These are phyloP conservation scores for Drosophila lacertosa DNA, from an alignment of 1,140 invertebrate species.

Conservation along the genomic window DNA sequence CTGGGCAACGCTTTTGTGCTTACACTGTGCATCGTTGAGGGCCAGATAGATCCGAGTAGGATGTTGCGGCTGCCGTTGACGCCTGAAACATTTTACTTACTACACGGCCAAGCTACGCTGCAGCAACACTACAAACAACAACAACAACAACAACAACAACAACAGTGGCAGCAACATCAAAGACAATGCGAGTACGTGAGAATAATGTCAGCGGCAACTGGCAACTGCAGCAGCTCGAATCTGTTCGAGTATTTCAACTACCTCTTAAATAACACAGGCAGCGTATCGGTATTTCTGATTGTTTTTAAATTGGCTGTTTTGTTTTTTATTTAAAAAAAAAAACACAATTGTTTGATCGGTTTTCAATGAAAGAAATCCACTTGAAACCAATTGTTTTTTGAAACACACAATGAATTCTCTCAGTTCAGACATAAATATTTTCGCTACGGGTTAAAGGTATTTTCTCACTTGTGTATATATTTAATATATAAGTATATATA, in stretches of 20 bases:
- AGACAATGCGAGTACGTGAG: conserved; percentile 59
- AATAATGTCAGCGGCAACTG: conserved; percentile 42
- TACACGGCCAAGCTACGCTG: conserved; percentile 63
- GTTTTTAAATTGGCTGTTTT: conserved; percentile 11
- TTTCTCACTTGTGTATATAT: no score
- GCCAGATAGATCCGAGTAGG: conserved; percentile 4
- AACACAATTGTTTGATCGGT: no score
- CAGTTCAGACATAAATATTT: no score
- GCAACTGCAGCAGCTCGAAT: conserved; percentile 25
- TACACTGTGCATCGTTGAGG: conserved; percentile 10
- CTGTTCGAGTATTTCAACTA: conserved; percentile 10
- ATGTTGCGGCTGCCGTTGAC: conserved; percentile 66
- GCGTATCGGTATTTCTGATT: neutral
- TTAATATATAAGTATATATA: no score
- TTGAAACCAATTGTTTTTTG: no score
- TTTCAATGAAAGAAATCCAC: no score
- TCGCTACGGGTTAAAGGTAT: no score
- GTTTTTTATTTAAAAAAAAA: neutral
- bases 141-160: conserved; percentile 27
- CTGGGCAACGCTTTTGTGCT: conserved; percentile 75
- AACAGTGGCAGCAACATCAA: conserved; percentile 61
- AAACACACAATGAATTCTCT: no score
- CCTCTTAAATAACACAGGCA: neutral
- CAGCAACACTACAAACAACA: conserved; percentile 37
- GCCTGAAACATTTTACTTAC: conserved; percentile 75